These are phyloP conservation scores for Cryptoleucopteryx plumbea DNA, from an alignment of 2,113 vertebrate genomes.

Conservation along the genomic window DNA sequence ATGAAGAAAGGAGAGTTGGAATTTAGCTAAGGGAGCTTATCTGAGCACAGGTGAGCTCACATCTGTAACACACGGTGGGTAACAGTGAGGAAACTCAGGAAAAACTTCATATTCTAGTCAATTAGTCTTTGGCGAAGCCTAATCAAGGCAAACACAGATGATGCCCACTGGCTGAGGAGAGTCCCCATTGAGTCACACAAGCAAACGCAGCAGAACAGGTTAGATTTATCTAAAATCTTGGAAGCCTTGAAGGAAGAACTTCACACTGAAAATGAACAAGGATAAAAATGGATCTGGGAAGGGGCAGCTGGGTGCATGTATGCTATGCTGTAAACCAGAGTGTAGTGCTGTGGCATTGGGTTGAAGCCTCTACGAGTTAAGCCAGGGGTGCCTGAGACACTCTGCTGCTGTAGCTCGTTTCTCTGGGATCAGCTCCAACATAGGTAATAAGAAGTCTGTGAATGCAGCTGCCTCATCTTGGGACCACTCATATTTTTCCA, in stretches of 20 bases:
- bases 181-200: conserved; percentile 66
- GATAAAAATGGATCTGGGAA: neutral
- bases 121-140: conserved; percentile 72
- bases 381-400: conserved; percentile 93
- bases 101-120: conserved; percentile 30
- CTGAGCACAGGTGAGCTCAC: conserved; percentile 10
- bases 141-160: conserved; percentile 61
- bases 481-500: conserved; percentile 96
- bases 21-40: conserved; percentile 23
- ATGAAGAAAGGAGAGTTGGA: neutral
- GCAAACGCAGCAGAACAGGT: conserved; percentile 70
- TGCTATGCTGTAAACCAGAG: conserved; percentile 65
- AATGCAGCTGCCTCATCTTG: conserved; percentile 90
- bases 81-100: conserved; percentile 15
- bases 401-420: conserved; percentile 91
- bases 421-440: conserved; percentile 94
- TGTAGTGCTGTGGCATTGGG: neutral
- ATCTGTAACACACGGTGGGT: neutral
- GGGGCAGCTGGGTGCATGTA: conserved; percentile 27
- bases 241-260: conserved; percentile 73
- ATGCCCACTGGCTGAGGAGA: conserved; percentile 56
- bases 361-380: conserved; percentile 76
- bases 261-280: conserved; percentile 61
- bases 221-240: conserved; percentile 65
- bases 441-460: conserved; percentile 92